phyloP scores from a whole-genome alignment of 2,888 invertebrate genomes.

The Nephrotoma appendiculata region DNA sequence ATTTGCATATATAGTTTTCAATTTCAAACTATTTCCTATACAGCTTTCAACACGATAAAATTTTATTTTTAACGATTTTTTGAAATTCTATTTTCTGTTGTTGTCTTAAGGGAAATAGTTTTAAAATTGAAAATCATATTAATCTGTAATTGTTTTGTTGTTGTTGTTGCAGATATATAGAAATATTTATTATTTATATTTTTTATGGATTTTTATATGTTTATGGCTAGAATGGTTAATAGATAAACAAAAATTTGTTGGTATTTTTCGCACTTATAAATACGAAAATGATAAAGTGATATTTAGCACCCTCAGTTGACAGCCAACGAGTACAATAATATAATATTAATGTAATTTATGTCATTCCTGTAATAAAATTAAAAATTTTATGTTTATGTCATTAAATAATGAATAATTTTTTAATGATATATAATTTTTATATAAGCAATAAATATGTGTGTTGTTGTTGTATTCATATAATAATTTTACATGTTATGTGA shows the following conservation, averaged over 20 bases:
- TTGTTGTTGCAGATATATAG: background rate
- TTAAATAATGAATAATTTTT: background rate
- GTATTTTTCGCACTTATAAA: background rate
- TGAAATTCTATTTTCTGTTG: background rate
- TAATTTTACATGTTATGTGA: background rate
- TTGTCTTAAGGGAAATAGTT: background rate
- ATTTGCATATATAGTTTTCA: too few species aligned
- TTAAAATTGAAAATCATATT: background rate
- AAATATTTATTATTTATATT: background rate
- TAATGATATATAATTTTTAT: background rate
- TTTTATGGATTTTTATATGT: background rate
- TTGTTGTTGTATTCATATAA: background rate
- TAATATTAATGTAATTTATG: background rate
- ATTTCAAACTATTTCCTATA: too few species aligned
- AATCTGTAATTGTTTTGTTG: background rate
- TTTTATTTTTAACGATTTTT: background rate
- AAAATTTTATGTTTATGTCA: background rate
- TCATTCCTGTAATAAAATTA: background rate
- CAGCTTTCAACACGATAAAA: background rate
- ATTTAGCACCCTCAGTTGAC: background rate
- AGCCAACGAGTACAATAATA: background rate
- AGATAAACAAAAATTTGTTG: background rate
- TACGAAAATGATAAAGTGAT: background rate
- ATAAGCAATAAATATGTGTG: background rate
- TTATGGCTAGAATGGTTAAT: background rate